These are phyloP conservation scores for Acanthurus leucopareius DNA, from an alignment of 2,797 vertebrate genomes.

Conservation along the genomic window DNA sequence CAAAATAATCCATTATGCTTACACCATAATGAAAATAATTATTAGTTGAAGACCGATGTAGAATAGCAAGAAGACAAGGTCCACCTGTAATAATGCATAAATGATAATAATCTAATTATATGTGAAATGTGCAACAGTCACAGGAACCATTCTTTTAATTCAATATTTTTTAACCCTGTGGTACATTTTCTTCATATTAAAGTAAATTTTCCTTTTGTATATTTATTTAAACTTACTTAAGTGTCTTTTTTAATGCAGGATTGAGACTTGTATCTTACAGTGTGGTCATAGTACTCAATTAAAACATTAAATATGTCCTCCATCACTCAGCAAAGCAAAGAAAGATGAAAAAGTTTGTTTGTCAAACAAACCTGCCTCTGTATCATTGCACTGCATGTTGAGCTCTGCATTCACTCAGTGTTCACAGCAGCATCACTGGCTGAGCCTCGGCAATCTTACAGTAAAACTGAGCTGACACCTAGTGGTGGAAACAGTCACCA, in stretches of 20 bases:
- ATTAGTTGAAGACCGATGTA: neutral
- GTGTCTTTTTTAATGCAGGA: neutral
- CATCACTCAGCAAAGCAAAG: neutral
- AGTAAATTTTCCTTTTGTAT: no score
- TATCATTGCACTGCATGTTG: neutral
- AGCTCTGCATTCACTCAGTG: neutral
- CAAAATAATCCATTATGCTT: no score
- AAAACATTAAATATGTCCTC: neutral
- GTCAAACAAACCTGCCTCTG: neutral
- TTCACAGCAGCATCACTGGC: neutral
- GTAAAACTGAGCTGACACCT: slow-evolving; percentile 73
- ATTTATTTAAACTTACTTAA: neutral
- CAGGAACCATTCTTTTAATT: neutral
- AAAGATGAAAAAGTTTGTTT: slow-evolving; percentile 9
- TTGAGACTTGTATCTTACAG: neutral
- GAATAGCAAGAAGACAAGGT: neutral
- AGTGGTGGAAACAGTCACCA: slow-evolving; percentile 61
- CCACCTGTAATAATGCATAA: neutral
- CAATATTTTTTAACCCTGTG: no score
- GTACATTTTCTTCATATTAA: no score
- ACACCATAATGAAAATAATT: neutral
- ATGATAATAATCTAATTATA: neutral
- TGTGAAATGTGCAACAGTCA: neutral
- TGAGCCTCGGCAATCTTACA: slow-evolving; percentile 36
- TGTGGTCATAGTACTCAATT: no score